These are phyloP conservation scores for Dichetophora obliterata DNA, from an alignment of 2,888 invertebrate species.

Conservation along the genomic window DNA sequence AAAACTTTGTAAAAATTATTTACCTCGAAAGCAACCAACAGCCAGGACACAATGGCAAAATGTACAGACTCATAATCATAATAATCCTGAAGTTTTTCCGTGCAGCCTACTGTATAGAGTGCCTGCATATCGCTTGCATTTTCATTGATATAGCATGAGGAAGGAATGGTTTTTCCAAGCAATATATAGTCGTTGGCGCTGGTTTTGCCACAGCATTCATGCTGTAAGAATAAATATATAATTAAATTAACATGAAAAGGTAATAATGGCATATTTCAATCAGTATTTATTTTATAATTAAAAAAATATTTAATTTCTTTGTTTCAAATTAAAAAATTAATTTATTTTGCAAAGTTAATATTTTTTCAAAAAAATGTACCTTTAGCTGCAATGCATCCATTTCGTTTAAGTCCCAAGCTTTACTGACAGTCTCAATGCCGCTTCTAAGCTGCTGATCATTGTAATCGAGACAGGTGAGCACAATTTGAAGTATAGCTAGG, in stretches of 20 bases:
- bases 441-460: constrained; percentile 73
- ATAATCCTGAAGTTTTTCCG: constrained; percentile 54
- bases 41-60: constrained; percentile 77
- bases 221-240: constrained; percentile 47
- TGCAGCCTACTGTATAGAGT: constrained; percentile 60
- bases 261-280: too few species aligned
- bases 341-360: not conserved
- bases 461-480: constrained; percentile 76
- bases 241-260: too few species aligned
- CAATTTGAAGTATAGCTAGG: constrained; percentile 80
- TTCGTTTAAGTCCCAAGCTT: constrained; percentile 67
- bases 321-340: too few species aligned
- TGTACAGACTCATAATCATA: constrained; percentile 70
- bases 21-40: constrained; percentile 80
- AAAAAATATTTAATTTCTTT: too few species aligned
- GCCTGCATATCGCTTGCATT: constrained; percentile 45
- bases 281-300: too few species aligned
- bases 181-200: constrained; percentile 63
- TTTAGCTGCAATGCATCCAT: constrained; percentile 60
- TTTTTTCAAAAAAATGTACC: constrained; percentile 21
- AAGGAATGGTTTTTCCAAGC: constrained; percentile 55
- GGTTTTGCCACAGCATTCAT: constrained; percentile 64
- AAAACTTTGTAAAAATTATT: constrained; percentile 44
- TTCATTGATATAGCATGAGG: constrained; percentile 58
- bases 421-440: constrained; percentile 71